A percentile compares a stretch with the other conserved stretches of the same genome.
Conservation (phyloP, 2,888 invertebrate species). For the Hirtodrosophila cameraria region DNA sequence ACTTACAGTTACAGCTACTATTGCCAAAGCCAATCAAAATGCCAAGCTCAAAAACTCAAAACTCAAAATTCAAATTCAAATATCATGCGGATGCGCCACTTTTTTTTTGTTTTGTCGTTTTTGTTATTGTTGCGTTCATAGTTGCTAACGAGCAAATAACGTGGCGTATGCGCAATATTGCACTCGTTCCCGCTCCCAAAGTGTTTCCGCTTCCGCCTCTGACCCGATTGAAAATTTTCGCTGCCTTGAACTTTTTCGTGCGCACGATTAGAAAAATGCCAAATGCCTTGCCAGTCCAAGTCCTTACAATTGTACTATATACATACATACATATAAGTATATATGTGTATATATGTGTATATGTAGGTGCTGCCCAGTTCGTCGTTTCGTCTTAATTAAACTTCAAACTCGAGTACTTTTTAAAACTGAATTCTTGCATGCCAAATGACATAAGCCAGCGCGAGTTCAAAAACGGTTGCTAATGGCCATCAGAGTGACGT, state of each 20-base stretch:
- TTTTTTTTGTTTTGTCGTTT: constrained; percentile 8
- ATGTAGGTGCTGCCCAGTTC: too few species aligned
- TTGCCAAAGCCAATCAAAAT: constrained; percentile 27
- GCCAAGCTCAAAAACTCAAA: constrained; percentile 3
- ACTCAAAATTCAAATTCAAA: constrained; percentile 36
- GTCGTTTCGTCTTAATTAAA: background rate
- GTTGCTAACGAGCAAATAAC: constrained; percentile 21
- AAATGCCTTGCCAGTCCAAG: constrained; percentile 1
- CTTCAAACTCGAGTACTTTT: background rate
- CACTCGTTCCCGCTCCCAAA: constrained; percentile 26
- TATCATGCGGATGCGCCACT: constrained; percentile 31
- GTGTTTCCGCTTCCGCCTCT: constrained; percentile 39
- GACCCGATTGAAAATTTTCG: constrained; percentile 26
- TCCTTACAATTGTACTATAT: too few species aligned
- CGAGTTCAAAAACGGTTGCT: constrained; percentile 38
- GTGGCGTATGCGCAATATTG: constrained; percentile 54
- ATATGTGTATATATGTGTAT: too few species aligned
- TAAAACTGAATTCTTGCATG: constrained; percentile 21
- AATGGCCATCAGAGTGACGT: constrained; percentile 62
- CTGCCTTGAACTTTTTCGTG: constrained; percentile 48
- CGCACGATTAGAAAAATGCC: constrained; percentile 25
- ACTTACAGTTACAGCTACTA: background rate
- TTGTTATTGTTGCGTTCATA: background rate
- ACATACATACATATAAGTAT: background rate
- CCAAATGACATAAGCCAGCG: constrained; percentile 49